These are phyloP conservation scores for Gryllus bimaculatus DNA, from an alignment of 1,140 invertebrate genomes.

Conservation along the genomic window DNA sequence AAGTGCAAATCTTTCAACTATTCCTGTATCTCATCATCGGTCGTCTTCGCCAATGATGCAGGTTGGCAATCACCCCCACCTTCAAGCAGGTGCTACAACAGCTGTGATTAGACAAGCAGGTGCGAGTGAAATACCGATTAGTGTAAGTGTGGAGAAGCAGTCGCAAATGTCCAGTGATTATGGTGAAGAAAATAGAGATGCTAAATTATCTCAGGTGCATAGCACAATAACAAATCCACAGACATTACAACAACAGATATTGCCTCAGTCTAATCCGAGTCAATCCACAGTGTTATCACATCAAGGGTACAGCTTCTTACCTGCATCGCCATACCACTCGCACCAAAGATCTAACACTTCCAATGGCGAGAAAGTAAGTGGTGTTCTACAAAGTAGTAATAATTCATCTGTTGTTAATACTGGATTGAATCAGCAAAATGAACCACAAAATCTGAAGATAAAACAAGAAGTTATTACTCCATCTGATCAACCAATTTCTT, in stretches of 20 bases:
- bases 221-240: neutral
- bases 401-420: neutral
- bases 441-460: conserved; percentile 69
- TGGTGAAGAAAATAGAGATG: conserved; percentile 2
- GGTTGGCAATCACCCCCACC: neutral
- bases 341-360: neutral
- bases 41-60: conserved; percentile 6
- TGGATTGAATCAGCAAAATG: conserved; percentile 29
- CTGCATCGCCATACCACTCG: neutral
- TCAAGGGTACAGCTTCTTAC: conserved; percentile 10
- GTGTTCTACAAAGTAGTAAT: neutral
- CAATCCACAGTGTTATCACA: neutral
- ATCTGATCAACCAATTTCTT: conserved; percentile 39
- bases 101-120: neutral
- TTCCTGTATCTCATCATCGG: neutral
- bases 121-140: neutral
- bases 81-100: neutral
- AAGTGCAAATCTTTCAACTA: neutral
- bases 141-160: conserved; percentile 8
- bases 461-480: conserved; percentile 54
- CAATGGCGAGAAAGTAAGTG: neutral
- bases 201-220: conserved; percentile 7
- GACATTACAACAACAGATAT: neutral
- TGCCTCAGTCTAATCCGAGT: neutral
- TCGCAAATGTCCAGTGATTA: neutral